Base-by-base conservation (phyloP, 1,140 invertebrate species). In the Drosophila arizonae region DNA sequence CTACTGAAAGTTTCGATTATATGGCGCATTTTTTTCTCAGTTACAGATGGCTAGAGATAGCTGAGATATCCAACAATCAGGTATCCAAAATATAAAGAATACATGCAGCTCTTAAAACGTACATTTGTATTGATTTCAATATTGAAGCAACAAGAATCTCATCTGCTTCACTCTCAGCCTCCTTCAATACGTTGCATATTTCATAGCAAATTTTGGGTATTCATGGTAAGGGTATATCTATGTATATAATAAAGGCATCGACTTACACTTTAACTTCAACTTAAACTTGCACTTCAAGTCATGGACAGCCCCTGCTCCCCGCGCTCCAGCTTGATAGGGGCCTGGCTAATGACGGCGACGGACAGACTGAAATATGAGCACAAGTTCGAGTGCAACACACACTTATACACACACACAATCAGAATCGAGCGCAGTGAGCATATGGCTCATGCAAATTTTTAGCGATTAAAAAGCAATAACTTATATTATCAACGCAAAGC, bases 401-500 rank as follows among this genome's bases (percentile, higher is more conserved):
- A 51, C 33, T 51, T 43, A 65, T 11, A 66, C 52, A 71, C 33
- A 51, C 36, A 30, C 33, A 43, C 48, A 61, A 15, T 52, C 33
- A 52, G 55, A 70, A 46, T 46, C 36, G 17, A 28, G 30, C 61
- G 39, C 30, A 36, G 15, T 11, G 24, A 57, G 52, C 72, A 72
- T 60, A 84, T 78, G 78, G 78, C 45, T 78, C 78, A 87, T 86
- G 82, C 82, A 86, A 86, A 86, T 86, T 88, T 88, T 88, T 51
- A 86, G 72, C 82, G 82, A 86, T 86, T 86, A 88, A 86, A 86
- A 86, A 86, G 79, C 84, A 68, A 86, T 86, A 86, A 86, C 76
- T 86, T 86, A 88, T 81, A 79, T 86, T 87, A 86, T 86, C 79
- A 86, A 87, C 84, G 72, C 82, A 86, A 86, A 88, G 69, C 82